Evolutionary conservation across 2,888 invertebrate genomes (phyloP), one percentile per base, ranked within the genome.

Genomic region (Physocephala rufipes): DNA sequence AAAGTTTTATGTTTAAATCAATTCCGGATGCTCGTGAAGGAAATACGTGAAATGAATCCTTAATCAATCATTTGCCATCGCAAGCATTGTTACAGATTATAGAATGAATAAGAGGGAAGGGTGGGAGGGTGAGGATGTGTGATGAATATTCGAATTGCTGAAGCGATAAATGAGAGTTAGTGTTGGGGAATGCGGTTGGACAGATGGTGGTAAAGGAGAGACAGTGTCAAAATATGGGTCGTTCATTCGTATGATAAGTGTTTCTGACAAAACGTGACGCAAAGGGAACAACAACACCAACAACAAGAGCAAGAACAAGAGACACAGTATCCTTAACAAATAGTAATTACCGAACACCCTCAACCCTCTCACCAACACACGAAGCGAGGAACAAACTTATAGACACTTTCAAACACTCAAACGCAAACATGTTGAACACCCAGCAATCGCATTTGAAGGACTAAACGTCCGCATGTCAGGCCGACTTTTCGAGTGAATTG

Each of bases 1-100:
- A 30, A 51, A 55, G 19, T 55, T 43, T 66, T 66, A 26, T 53
- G 53, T 66, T 66, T 66, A 66, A 66, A 66, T 66, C 66, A 66
- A 66, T 66, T 66, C 66, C 16, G 53, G 66, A 66, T 55, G 66
- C 66, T 66, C 36, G n/a, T n/a, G 66, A 36, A 49, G 55, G 21
- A 15, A 36, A 43, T 55, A 66, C 66, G 66, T 55, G 66, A 53
- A 36, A 13, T 7, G 66, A 66, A 66, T 66, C 30, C 30, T 36
- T 66, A 53, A 66, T 53, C 66, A 55, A 53, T 53, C 53, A 12
- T 21, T 59, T 21, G 45, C 21, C 16, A 16, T 45, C 26, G 26
- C 24, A 16, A 43, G 49, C 26, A 43, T 7, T 24, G 63, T 16
- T 21, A 63, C n/a, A 19, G 59, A n/a, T 28, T n/a, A 59, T 30